Base-by-base conservation (phyloP, 2,113 vertebrate genomes). In the Oncorhynchus nerka region DNA sequence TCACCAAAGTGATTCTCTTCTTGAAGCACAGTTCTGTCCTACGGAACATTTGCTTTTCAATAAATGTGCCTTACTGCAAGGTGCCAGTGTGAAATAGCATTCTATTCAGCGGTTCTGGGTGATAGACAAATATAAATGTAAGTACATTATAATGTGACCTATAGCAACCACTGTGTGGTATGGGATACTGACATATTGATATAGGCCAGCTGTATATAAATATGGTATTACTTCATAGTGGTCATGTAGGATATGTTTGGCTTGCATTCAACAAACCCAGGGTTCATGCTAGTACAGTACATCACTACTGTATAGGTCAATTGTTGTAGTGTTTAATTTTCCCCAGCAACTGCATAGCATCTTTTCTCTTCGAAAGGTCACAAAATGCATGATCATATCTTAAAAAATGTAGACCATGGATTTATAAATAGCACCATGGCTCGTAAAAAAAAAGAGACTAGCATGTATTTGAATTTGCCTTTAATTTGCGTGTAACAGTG, bases 401-500 rank as follows among this genome's bases (percentile, higher is more conserved):
- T 45, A 45, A 45, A 45, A 45, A 45, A 45, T 67, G 62, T 64
- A 66, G 49, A 57, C 55, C 64, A 51, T n/a, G 65, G 67, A 49
- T 57, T 68, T 67, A 28, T 59, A 34, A 62, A 66, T 49, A 74
- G 61, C 73, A 66, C 28, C 48, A 11, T 45, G 39, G 39, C 39
- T 45, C 8, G 39, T 39, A 39, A 39, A 39, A 39, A 39, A 39
- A 8, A 39, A 8, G 9, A 39, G 8, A 39, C 6, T 4, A 11
- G 49, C 12, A 16, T 57, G 51, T 57, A 48, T 76, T 24, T 39
- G 13, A 48, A 45, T 12, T 57, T 75, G 79, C 68, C 13, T 77
- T 77, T 75, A 79, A 77, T 79, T 75, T 28, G 75, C 39, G 51
- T 65, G 72, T 79, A 82, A 78, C 51, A 22, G 64, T 55, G 8